Evolutionary conservation across 2,113 vertebrate species (phyloP).

Genomic region (Callionymus lyra): DNA sequence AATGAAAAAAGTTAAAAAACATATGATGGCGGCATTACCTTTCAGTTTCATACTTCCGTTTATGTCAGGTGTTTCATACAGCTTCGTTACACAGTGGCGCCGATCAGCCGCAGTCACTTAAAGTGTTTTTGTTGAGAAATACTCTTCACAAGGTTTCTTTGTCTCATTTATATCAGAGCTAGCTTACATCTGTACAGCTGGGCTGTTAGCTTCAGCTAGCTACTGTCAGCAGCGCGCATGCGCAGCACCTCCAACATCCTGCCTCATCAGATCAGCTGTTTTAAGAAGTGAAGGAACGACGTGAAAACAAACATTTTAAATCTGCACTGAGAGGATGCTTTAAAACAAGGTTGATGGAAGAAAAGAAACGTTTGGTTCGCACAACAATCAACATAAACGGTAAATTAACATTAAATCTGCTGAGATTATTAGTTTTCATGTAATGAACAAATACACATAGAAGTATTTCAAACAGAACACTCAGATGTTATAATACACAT

Average conservation of each 20-base stretch:
- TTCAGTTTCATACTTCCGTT: constrained; percentile 59
- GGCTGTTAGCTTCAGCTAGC: constrained; percentile 36
- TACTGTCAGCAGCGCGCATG: constrained; percentile 39
- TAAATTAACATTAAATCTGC: too few relatives aligned
- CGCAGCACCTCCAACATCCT: constrained; percentile 9
- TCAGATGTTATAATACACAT: too few relatives aligned
- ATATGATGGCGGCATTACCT: constrained; percentile 56
- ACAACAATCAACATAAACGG: too few relatives aligned
- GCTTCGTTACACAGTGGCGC: constrained; percentile 46
- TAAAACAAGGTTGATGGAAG: too few relatives aligned
- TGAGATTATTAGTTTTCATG: too few relatives aligned
- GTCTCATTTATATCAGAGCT: constrained; percentile 54
- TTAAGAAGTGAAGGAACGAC: too few relatives aligned
- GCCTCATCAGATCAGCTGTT: too few relatives aligned
- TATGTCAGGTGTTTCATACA: constrained; percentile 36
- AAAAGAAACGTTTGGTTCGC: too few relatives aligned
- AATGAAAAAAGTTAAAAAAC: constrained; percentile 62
- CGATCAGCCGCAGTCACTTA: constrained; percentile 42
- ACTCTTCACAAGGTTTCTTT: constrained; percentile 60
- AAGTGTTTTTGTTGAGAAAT: constrained; percentile 38
- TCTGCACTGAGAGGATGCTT: too few relatives aligned
- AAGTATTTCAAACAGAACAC: too few relatives aligned
- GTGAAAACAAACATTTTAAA: too few relatives aligned
- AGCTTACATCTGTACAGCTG: constrained; percentile 55
- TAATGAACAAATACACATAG: too few relatives aligned